Evolutionary conservation across 2,797 vertebrate species (phyloP).

Genomic region (Rhinogobio ventralis): DNA sequence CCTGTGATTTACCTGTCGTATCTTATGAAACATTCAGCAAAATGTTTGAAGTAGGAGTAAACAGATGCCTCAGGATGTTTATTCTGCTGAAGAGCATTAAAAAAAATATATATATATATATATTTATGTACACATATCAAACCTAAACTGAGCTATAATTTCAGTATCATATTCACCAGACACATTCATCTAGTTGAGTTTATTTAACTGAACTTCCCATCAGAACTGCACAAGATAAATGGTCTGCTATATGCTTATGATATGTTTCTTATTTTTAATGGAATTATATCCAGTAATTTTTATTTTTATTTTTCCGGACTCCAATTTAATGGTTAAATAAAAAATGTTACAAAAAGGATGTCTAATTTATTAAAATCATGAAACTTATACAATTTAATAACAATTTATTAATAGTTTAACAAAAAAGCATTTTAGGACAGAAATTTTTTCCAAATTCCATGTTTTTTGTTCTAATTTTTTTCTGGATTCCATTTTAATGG

Average conservation of each 20-base stretch:
- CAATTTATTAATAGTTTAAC: too few relatives aligned
- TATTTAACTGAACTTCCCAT: slow-evolving; percentile 1
- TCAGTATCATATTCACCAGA: slow-evolving; percentile 23
- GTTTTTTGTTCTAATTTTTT: too few relatives aligned
- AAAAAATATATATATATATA: slow-evolving; percentile 6
- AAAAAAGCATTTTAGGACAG: too few relatives aligned
- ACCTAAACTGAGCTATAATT: slow-evolving; percentile 22
- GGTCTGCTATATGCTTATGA: neutral
- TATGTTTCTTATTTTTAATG: neutral
- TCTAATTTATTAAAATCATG: neutral
- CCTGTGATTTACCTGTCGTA: slow-evolving; percentile 35
- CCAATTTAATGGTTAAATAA: neutral
- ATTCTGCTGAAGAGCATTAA: slow-evolving; percentile 19
- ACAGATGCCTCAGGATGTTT: slow-evolving; percentile 34
- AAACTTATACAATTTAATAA: neutral
- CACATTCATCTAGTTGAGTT: neutral
- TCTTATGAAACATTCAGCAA: slow-evolving; percentile 37
- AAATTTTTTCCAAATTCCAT: too few relatives aligned
- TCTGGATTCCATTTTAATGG: neutral
- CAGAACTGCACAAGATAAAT: neutral
- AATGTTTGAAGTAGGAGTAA: slow-evolving; percentile 41
- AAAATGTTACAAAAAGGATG: neutral
- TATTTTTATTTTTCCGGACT: neutral
- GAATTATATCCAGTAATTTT: neutral
- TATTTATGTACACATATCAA: slow-evolving; percentile 5